These are phyloP conservation scores for Erpornis zantholeuca DNA, from an alignment of 2,113 vertebrate genomes.

Conservation along the genomic window DNA sequence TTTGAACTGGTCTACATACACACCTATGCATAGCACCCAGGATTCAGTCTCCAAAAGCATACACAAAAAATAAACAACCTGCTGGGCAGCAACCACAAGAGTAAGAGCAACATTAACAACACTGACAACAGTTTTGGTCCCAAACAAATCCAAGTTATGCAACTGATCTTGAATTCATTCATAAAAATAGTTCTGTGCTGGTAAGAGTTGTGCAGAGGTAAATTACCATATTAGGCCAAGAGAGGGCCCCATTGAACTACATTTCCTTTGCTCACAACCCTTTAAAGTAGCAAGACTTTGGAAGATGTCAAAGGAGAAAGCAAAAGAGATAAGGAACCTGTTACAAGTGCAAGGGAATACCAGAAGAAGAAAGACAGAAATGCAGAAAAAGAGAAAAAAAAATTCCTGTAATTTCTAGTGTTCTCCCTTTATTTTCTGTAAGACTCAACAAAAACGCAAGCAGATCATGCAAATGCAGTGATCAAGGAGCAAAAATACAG, in stretches of 20 bases:
- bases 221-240: constrained; percentile 1
- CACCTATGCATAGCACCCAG: neutral
- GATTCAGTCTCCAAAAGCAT: neutral
- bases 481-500: neutral
- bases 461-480: neutral
- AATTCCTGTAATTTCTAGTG: neutral
- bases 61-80: neutral
- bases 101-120: neutral
- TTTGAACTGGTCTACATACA: neutral
- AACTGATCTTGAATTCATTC: constrained; percentile 6
- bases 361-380: neutral
- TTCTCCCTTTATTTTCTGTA: neutral
- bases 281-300: neutral
- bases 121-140: neutral
- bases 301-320: neutral
- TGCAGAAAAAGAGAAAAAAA: neutral
- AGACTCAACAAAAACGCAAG: neutral
- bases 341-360: neutral
- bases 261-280: neutral
- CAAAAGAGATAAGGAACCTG: neutral
- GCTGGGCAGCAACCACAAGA: neutral
- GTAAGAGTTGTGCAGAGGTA: neutral
- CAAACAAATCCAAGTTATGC: neutral
- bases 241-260: constrained; percentile 63
- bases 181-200: neutral